Base-by-base conservation (phyloP, 1,140 invertebrate genomes). In the Lepeophtheirus salmonis region DNA sequence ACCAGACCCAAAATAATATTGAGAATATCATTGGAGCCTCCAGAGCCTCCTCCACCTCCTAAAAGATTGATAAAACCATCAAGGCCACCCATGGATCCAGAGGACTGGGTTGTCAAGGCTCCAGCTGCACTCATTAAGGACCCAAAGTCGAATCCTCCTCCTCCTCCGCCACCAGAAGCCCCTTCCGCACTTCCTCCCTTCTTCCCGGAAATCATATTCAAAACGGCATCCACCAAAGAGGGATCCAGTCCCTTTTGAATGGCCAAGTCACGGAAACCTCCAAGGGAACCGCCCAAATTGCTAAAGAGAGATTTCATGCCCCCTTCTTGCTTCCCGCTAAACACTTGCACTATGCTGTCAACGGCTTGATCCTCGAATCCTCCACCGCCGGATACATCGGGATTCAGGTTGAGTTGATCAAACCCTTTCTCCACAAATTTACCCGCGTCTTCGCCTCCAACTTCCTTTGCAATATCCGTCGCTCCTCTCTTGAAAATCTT, bases 161-260 rank as follows among this genome's bases (percentile, higher is more conserved):
- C 55, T 3, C 21, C 21, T 12, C 55, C 55, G 2, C 55, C 55
- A 2, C 49, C 49, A 2, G 49, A 50, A 22, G 52, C 16, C n/a
- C 52, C 52, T 16, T 22, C 52, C 1, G 13, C 22, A 2, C 55
- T 23, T 25, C 55, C 55, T 1, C 26, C 22, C 16, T 24, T 17
- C 25, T 30, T 30, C 3, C 55, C 55, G 17, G 17, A 23, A 12
- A 61, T n/a, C 49, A 61, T 54, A 23, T 50, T 53, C 14, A 61
- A 24, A 6, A 61, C 59, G 50, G 41, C 50, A 20, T 50, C 22
- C 2, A 61, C 18, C 12, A 61, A 24, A 22, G 49, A n/a, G 2
- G 59, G 59, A 23, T 61, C 59, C 50, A 61, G 18, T 10, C 59
- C 59, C 50, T 61, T 61, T 22, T 61, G 23, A 16, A 14, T 54